Percentiles rank a stretch among this genome's conserved stretches.
These are phyloP conservation scores for Phyllopteryx taeniolatus DNA, from an alignment of 2,113 vertebrate genomes.

Conservation along the genomic window DNA sequence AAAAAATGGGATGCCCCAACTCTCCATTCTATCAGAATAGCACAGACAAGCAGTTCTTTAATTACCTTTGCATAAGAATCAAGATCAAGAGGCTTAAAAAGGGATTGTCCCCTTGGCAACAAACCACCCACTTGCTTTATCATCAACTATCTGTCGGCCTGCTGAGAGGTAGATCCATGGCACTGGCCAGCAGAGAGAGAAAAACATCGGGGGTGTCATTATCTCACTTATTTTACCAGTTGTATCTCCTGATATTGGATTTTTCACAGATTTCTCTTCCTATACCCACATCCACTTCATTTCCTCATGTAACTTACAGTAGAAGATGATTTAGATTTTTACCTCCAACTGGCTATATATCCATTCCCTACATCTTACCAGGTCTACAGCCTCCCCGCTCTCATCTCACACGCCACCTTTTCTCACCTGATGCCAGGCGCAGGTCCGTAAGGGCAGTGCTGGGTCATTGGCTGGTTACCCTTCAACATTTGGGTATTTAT, in stretches of 20 bases:
- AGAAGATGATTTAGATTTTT: slow-evolving; percentile 7
- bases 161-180: slow-evolving; percentile 37
- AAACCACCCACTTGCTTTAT: slow-evolving; percentile 57
- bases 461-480: slow-evolving; percentile 60
- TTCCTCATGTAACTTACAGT: background rate
- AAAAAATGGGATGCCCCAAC: slow-evolving; percentile 15
- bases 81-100: slow-evolving; percentile 65
- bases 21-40: slow-evolving; percentile 27
- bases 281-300: slow-evolving; percentile 2
- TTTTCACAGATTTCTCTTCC: slow-evolving; percentile 12
- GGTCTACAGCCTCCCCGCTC: background rate
- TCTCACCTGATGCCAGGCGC: slow-evolving; percentile 27
- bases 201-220: slow-evolving; percentile 22
- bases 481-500: slow-evolving; percentile 66
- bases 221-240: slow-evolving; percentile 19
- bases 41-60: slow-evolving; percentile 67
- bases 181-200: slow-evolving; percentile 15
- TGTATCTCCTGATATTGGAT: slow-evolving; percentile 12
- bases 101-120: slow-evolving; percentile 60
- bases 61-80: slow-evolving; percentile 74
- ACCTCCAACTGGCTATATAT: slow-evolving; percentile 16
- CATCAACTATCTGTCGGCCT: slow-evolving; percentile 49
- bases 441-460: slow-evolving; percentile 40
- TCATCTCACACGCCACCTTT: slow-evolving; percentile 12
- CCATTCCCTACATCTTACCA: background rate